Base-by-base conservation (phyloP, 2,888 invertebrate species). In the Harpalus rubripes region DNA sequence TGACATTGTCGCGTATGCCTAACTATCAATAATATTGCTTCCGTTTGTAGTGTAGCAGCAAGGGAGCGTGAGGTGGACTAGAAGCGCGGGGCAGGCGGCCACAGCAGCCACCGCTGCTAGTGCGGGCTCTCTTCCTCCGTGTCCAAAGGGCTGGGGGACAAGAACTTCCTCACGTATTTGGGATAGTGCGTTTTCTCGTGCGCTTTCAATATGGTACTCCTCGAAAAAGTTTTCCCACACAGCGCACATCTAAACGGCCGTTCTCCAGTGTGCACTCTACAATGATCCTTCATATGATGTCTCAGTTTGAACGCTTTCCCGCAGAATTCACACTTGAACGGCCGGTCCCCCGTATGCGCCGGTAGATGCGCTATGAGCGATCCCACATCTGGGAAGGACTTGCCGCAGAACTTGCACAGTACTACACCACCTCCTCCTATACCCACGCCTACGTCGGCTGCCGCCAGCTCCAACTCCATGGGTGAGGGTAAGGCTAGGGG, bases 221-320 rank as follows among this genome's bases (percentile, higher is more conserved):
- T 94, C 87, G 97, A 97, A 92, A 97, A 97, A 87, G 97, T 97
- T 91, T 97, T 97, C 87, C 97, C 97, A 92, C 97, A 97, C 88
- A 97, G 93, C 86, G 95, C 95, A 92, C 97, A 97, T 88, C 97
- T 94, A 93, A 97, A 97, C 72, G 97, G 97, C 88, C 97, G 93
- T 91, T 97, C 97, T 88, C 97, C 97, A 88, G 97, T 97, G 91
- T 97, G 97, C 87, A 97, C 97, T 90, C 97, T 95, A 92, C 97
- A 97, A 91, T 97, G 97, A 93, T 97, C 97, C 92, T 97, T 97
- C 97, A 97, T 97, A 92, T 97, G 97, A 91, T 97, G 97, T 87
- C 97, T 94, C 90, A 97, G 92, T 91, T 97, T 97, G 93, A 97
- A 97, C 88, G 97, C 97, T 92, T 97, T 97, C 87, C 97, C 97